Evolutionary conservation across 2,888 invertebrate species (phyloP).

Genomic region (Melanchra persicariae): DNA sequence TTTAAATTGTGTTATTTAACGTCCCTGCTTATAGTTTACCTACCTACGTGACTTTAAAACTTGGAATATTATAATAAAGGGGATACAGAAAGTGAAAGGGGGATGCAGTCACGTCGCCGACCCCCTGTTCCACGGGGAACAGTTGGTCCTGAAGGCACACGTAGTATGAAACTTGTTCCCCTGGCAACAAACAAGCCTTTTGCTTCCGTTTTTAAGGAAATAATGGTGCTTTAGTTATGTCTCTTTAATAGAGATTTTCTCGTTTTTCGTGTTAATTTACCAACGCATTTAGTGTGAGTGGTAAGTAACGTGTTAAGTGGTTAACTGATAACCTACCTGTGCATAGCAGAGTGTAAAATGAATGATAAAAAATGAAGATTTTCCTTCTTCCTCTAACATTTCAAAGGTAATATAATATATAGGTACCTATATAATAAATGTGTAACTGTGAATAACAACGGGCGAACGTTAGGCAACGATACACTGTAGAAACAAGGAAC

Average conservation of each 20-base stretch:
- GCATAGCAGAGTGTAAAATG: not conserved
- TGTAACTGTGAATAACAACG: too few species aligned
- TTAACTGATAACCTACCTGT: not conserved
- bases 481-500: too few species aligned
- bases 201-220: constrained; percentile 31
- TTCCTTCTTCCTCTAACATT: too few species aligned
- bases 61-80: not conserved
- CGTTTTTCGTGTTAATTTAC: not conserved
- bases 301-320: too few species aligned
- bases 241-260: not conserved
- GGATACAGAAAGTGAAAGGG: constrained; percentile 28
- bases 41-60: constrained; percentile 15
- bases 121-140: constrained; percentile 44
- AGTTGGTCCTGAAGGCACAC: constrained; percentile 60
- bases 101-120: constrained; percentile 51
- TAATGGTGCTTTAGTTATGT: constrained; percentile 24
- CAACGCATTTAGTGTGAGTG: not conserved
- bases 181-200: constrained; percentile 49
- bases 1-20: not conserved
- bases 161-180: constrained; percentile 59
- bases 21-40: not conserved
- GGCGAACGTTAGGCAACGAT: too few species aligned
- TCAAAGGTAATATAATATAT: too few species aligned
- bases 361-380: not conserved
- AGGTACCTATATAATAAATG: too few species aligned